Evolutionary conservation across 1,140 invertebrate genomes (phyloP).

Genomic region (Drosophila equinoxialis): DNA sequence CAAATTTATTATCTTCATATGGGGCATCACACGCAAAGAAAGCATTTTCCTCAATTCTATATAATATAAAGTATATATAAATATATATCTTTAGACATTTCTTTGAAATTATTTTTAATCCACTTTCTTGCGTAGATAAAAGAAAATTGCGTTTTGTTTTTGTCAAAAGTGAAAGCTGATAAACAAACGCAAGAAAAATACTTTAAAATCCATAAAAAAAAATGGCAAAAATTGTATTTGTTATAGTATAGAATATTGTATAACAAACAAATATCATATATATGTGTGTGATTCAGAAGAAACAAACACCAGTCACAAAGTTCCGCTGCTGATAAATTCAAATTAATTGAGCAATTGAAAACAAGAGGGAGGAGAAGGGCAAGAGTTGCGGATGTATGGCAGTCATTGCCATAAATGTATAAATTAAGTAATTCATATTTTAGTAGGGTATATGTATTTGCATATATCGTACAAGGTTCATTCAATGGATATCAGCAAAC

Average conservation of each 20-base stretch:
- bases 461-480: conserved; percentile 16
- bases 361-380: background rate
- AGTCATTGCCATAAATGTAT: conserved; percentile 21
- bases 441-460: background rate
- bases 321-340: conserved; percentile 51
- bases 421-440: conserved; percentile 27
- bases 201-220: conserved; percentile 65
- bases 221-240: background rate
- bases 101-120: conserved; percentile 63
- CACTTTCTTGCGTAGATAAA: conserved; percentile 65
- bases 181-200: conserved; percentile 45
- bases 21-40: conserved; percentile 38
- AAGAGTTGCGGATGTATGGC: background rate
- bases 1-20: conserved; percentile 37
- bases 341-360: conserved; percentile 53
- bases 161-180: conserved; percentile 39
- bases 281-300: conserved; percentile 24
- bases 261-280: conserved; percentile 23
- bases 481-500: background rate
- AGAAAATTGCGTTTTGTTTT: conserved; percentile 64
- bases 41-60: conserved; percentile 9
- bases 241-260: conserved; percentile 22
- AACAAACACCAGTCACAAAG: conserved; percentile 11
- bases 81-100: conserved; percentile 15
- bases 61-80: conserved; percentile 41